Evolutionary conservation across 37 sponge, comb jelly and placozoan species (phyloP), one percentile per base, ranked within the genome.

Genomic region (Dysidea cf. avara): DNA sequence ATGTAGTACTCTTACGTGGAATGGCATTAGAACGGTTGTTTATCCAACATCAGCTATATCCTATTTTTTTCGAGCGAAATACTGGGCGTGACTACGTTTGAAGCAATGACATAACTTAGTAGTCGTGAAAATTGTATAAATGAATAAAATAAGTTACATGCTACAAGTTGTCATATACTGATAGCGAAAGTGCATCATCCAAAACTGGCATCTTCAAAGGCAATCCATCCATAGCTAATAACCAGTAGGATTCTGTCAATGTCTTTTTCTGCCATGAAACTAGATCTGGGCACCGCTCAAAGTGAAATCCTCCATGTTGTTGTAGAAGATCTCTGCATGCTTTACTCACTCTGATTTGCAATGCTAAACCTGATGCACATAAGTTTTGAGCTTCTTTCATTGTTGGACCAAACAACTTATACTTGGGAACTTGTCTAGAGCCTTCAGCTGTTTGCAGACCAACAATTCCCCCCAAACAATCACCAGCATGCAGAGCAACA

Each of bases 281-380:
- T 46, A 61, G 82, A 39, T 91, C 92, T 7, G 92, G 92, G 56
- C 83, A 85, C 39, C 83, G 55, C 72, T 91, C 92, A 69, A 91
- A 84, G 0, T n/a, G 3, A 68, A 74, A 91, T 2, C 69, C 76
- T 37, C 75, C 79, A 37, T 25, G 63, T 2, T 39, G 16, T 9
- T 36, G 25, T 11, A 91, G 66, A 34, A 91, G 63, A 7, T 77
- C 64, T 12, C 56, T 65, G 56, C 75, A 81, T 32, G 56, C 55
- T 17, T 81, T 72, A 40, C 92, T 91, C 14, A 82, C 86, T 13
- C 92, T 68, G 25, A 91, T 78, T 53, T 91, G 92, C 66, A 91
- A 69, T 24, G 92, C 79, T 28, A 91, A 61, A 2, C 92, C 78
- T 0, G 83, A 75, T 14, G 68, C 1, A 61, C 79, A 91, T 20